These are phyloP conservation scores for Trachurus trachurus DNA, from an alignment of 2,797 vertebrate genomes.

Conservation along the genomic window DNA sequence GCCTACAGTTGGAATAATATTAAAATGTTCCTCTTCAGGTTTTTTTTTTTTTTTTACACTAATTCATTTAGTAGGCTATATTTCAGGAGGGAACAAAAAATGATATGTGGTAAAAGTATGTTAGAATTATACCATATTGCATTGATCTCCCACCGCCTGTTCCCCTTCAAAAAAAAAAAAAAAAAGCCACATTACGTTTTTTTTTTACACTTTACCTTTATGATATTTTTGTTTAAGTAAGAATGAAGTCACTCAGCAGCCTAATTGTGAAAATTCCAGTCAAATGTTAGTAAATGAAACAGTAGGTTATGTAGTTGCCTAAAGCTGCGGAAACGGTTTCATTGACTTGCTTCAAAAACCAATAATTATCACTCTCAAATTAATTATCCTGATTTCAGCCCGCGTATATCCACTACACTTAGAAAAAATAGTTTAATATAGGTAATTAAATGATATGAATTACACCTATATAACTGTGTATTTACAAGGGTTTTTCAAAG, in stretches of 20 bases:
- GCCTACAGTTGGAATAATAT: no score
- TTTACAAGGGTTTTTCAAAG: background rate
- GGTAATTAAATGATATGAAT: background rate
- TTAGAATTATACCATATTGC: background rate
- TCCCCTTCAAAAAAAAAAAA: background rate
- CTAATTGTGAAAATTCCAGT: background rate
- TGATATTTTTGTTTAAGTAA: background rate
- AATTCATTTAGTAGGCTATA: background rate
- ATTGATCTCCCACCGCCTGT: background rate
- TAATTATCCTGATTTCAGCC: no score
- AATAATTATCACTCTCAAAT: constrained; percentile 4
- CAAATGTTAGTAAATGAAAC: background rate
- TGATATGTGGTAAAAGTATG: background rate
- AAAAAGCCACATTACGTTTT: background rate
- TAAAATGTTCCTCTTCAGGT: no score
- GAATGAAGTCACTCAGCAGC: constrained; percentile 2
- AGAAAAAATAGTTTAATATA: background rate
- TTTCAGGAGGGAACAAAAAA: background rate
- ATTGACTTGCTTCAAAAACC: constrained; percentile 8
- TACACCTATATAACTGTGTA: no score
- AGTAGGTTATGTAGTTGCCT: no score
- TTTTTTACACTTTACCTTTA: background rate
- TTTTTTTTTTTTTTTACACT: no score
- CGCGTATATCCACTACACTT: no score
- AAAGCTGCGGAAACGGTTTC: constrained; percentile 2